These are phyloP conservation scores for Speoplatyrhinus poulsoni DNA, from an alignment of 2,113 vertebrate genomes.

Conservation along the genomic window DNA sequence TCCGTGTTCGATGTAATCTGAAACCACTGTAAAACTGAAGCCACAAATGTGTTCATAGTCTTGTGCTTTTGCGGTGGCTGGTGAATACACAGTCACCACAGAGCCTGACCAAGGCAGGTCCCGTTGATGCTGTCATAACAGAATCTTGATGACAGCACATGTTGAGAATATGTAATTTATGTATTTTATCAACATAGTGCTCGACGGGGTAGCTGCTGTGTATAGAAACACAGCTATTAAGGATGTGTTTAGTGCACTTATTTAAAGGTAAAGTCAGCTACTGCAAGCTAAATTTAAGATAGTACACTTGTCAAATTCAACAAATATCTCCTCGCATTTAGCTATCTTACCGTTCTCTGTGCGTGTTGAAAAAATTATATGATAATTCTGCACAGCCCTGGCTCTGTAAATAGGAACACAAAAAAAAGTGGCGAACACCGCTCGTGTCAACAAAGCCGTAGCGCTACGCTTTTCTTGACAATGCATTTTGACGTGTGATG, in stretches of 20 bases:
- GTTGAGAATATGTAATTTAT: slow-evolving; percentile 12
- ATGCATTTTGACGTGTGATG: too few relatives aligned
- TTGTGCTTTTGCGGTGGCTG: background rate
- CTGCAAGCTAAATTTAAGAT: too few relatives aligned
- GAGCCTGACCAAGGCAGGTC: background rate
- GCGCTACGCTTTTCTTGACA: too few relatives aligned
- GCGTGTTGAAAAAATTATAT: too few relatives aligned
- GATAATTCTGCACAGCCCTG: too few relatives aligned
- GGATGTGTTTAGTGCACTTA: slow-evolving; percentile 21
- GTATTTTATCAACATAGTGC: slow-evolving; percentile 11
- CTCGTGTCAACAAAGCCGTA: too few relatives aligned
- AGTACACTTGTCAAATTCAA: too few relatives aligned
- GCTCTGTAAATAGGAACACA: too few relatives aligned
- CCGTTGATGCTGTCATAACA: slow-evolving; percentile 4
- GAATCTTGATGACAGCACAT: background rate
- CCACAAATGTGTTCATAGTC: background rate
- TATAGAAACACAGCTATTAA: slow-evolving; percentile 22
- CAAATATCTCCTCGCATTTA: too few relatives aligned
- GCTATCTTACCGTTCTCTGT: too few relatives aligned
- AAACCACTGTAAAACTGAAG: slow-evolving; percentile 8
- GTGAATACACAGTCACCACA: background rate
- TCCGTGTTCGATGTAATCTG: background rate
- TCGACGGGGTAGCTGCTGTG: slow-evolving; percentile 21
- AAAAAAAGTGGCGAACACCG: too few relatives aligned
- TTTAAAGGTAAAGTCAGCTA: too few relatives aligned